Evolutionary conservation across 1,140 invertebrate genomes (phyloP), one percentile per base, ranked within the genome.

Genomic region (Euura lappo): DNA sequence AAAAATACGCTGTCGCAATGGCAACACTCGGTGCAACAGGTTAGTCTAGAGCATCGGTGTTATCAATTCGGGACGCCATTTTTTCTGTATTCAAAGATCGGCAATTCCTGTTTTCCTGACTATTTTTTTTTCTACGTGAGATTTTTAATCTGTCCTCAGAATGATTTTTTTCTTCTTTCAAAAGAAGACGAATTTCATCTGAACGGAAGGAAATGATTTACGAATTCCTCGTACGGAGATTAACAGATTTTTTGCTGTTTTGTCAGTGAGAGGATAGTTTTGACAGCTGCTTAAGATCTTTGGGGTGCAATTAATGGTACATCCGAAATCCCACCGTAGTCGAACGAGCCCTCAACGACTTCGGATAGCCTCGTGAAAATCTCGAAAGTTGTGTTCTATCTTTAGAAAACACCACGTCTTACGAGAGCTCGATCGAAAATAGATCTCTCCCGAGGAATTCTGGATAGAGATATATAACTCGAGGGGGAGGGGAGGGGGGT

Each of bases 341-440:
- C 51, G 13, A 60, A n/a, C 51, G 51, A 60, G 13, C 51, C 51
- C 13, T 2, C 51, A n/a, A 60, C 8, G 51, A 60, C 51, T 60
- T 60, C 51, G 13, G 51, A 8, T 11, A 60, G 51, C 51, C 51
- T 60, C 51, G 51, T 11, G 51, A 60, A 28, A 60, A 60, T 60
- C 51, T 60, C 51, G 51, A 60, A 60, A 60, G 51, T 60, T 60
- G 13, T 6, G 13, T 71, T 82, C 83, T 84, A 84, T 83, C 80
- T 82, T 79, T 81, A 80, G 74, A 42, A 73, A 71, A 77, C 75
- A 80, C 78, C 78, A 74, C 74, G 70, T 71, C 66, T 74, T 74
- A 68, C 76, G 77, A 80, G 81, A 81, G 79, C 76, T 80, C 78
- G 79, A 76, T 81, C 81, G 71, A 85, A 87, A 87, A 87, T 87